Conservation (phyloP, 2,797 vertebrate genomes). For the Dendrocincla fuliginosa region DNA sequence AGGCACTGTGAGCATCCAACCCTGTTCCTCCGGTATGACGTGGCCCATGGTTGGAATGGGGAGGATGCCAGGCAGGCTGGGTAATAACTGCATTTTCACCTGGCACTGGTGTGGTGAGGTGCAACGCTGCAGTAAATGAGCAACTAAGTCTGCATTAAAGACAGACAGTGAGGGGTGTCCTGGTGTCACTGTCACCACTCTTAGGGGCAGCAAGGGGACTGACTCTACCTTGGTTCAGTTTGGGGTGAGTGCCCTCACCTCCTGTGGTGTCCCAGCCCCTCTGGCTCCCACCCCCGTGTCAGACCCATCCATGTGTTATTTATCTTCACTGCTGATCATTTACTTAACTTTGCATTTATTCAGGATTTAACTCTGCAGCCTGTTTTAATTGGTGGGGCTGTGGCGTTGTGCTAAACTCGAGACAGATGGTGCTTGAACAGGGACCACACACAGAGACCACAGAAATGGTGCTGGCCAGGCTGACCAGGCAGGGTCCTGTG, state of each 20-base stretch:
- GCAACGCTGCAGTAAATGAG: background rate
- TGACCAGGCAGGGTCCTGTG: slow-evolving; percentile 1
- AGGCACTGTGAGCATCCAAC: background rate
- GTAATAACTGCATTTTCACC: background rate
- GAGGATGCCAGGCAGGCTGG: background rate
- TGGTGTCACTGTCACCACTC: background rate
- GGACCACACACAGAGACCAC: slow-evolving; percentile 70
- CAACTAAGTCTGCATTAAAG: background rate
- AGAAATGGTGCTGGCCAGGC: slow-evolving; percentile 38
- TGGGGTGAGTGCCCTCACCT: fast-evolving
- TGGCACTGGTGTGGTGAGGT: background rate
- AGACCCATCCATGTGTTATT: background rate
- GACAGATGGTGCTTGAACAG: slow-evolving; percentile 73
- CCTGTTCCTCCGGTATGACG: fast-evolving
- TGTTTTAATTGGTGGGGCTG: slow-evolving; percentile 57
- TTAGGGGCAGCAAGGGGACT: background rate
- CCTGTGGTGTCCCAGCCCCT: background rate
- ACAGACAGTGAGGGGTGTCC: fast-evolving
- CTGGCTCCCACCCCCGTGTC: background rate
- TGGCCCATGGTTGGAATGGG: background rate
- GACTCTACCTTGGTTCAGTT: background rate
- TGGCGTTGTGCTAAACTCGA: slow-evolving; percentile 61
- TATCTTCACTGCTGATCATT: slow-evolving; percentile 16
- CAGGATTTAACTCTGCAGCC: slow-evolving; percentile 35
- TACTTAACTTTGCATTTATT: slow-evolving; percentile 35